Conservation (phyloP, 2,113 vertebrate species). For the Motacilla tschutschensis region DNA sequence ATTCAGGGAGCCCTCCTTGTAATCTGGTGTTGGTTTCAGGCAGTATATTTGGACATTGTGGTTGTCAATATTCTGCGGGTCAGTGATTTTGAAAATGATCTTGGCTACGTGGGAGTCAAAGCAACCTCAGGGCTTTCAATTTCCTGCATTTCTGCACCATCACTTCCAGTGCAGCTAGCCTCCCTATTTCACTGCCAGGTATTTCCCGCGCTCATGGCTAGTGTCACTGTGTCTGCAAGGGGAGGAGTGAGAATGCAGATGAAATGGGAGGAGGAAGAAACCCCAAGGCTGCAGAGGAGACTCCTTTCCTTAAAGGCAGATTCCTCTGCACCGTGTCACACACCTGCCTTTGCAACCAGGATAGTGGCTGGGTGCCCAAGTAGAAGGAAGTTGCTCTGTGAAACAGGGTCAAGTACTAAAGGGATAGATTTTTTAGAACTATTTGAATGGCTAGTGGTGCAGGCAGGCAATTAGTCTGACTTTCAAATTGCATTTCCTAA, state of each 20-base stretch:
- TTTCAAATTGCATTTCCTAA: conserved; percentile 7
- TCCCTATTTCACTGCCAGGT: background rate
- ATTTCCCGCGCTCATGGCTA: background rate
- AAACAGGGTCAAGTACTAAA: background rate
- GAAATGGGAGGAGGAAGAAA: background rate
- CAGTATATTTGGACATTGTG: background rate
- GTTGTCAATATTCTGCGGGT: background rate
- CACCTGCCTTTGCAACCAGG: background rate
- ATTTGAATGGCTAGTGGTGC: background rate
- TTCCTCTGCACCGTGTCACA: background rate
- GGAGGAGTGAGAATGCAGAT: background rate
- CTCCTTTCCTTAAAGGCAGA: background rate
- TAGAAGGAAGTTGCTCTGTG: background rate
- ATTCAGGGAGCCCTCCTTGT: background rate
- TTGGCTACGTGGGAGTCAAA: background rate
- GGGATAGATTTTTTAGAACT: background rate
- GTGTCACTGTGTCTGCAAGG: background rate
- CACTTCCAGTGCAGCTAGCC: background rate
- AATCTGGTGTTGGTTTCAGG: background rate
- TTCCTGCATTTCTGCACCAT: background rate
- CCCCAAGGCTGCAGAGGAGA: background rate
- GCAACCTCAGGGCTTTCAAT: background rate
- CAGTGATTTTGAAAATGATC: background rate
- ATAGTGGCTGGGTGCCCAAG: background rate
- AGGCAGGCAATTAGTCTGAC: background rate